Base-by-base conservation (phyloP, 2,888 invertebrate genomes). In the Macropis europaea region DNA sequence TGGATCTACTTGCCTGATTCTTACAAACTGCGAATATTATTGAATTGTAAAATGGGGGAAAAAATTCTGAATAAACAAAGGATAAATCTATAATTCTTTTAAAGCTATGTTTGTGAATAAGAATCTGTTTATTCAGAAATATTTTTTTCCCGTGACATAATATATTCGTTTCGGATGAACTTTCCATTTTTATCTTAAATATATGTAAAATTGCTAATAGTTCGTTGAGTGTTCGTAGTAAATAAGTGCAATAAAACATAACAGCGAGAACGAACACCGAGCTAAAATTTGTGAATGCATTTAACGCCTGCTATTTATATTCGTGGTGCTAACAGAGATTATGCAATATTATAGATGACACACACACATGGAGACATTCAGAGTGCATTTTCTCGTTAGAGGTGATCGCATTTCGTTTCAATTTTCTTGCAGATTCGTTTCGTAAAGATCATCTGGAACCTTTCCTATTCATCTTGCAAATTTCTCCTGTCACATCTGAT, bases 281-380 rank as follows among this genome's bases (percentile, higher is more conserved):
- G 54, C 30, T 56, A 22, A 47, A 69, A 57, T 69, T 69, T 38
- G 34, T 36, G 36, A 48, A 57, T 59, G 42, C 53, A 17, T 59
- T 63, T 57, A 67, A 50, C 59, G 34, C 26, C 45, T 38, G 57
- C 59, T 64, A 59, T 59, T 70, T 70, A 40, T 40, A 32, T 26
- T 9, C 36, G 48, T 7, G 40, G 66, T 45, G 47, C 47, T 67
- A 66, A 60, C 40, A 15, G 13, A 17, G 32, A 61, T 71, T 67
- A 40, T 22, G 50, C 38, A 56, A 66, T 38, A 32, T 47, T 11
- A 47, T 13, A 15, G 47, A 28, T 48, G 32, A 54, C 52, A 47
- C 9, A n/a, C n/a, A 26, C n/a, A n/a, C 32, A 6, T 11, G 22
- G n/a, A 13, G 7, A 26, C n/a, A n/a, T 26, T 9, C 11, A 17